Base-by-base conservation (phyloP, 1,140 invertebrate genomes). In the Hylaeus volcanicus region DNA sequence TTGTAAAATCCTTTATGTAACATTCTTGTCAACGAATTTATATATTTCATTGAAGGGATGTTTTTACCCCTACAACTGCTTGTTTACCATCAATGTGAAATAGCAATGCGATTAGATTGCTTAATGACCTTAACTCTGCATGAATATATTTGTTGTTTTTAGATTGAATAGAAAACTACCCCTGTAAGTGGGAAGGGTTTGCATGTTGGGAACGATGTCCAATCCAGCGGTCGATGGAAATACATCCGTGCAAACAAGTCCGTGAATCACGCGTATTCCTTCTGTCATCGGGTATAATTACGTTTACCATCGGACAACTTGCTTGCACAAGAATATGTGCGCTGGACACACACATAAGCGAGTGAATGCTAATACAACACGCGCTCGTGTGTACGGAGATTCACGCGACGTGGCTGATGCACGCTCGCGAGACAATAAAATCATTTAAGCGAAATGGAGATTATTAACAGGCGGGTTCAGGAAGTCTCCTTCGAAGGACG, bases 281-380 rank as follows among this genome's bases (percentile, higher is more conserved):
- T 81, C 85, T 70, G 74, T 86, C 76, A 83, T 83, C 85, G 80
- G 26, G 76, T 82, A 82, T 87, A 87, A 87, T 87, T 87, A 83
- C 74, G 73, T 87, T 87, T 86, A 81, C 84, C 71, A 61, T 80
- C 45, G 83, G 74, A 68, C 83, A 81, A 78, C 66, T 74, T 74
- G 82, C 72, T 73, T 65, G 84, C 69, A 48, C 69, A 14, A 4
- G 45, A 1, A 58, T 48, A 66, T 45, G 64, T 48, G 43, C 64
- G 0, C 64, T 43, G 6, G 64, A 8, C 41, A 37, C 37, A 39
- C 60, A 41, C 60, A 26, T 63, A 60, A 45, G 15, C 43, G 43
- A 66, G 14, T 12, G 64, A n/a, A 48, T 14, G 6, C 41, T 41
- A 48, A 66, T 15, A n/a, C 64, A 45, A 64, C 58, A 55, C 68